Base-by-base conservation (phyloP, 2,888 invertebrate species). In the Morpho deidamia region DNA sequence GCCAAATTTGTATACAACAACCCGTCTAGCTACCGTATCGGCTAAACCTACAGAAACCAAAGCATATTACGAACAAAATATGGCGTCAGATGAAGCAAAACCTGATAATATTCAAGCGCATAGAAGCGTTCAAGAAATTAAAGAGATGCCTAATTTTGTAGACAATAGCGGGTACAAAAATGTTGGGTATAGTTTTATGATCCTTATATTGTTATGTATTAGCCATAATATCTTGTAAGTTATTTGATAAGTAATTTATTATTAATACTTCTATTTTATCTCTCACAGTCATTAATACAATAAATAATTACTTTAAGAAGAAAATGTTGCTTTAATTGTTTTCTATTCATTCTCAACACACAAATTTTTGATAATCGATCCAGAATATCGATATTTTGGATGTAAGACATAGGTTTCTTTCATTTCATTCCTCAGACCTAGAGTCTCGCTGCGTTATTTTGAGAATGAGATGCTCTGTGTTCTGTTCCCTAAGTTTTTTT, bases 241-340 rank as follows among this genome's bases (percentile, higher is more conserved):
- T 48, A 49, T 47, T 52, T 50, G 51, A 35, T 49, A 57, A 58
- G 46, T 57, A 58, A 53, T 61, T 55, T 46, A 63, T 64, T 72
- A 67, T 35, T 49, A 53, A 58, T 72, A 70, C 69, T 69, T 68
- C 63, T 59, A 59, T 52, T 52, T 51, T 52, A 55, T 56, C 69
- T 72, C 73, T 81, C 78, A 82, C 83, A 86, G 87, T 87, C 86
- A 87, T 81, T 87, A 85, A 80, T 59, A 51, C 57, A 78, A 66
- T 78, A 76, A 75, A 75, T 74, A 76, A 74, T 76, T 74, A 72
- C 70, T 49, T 60, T 74, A 79, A 76, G 68, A 47, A 48, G 59
- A 51, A 37, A 41, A 42, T 48, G 42, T 58, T 56, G 55, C 48
- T 53, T 63, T 61, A 51, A 58, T 62, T 51, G 10, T 23, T 7